Percentiles rank a stretch among this genome's conserved stretches.
Evolutionary conservation across 2,113 vertebrate species (phyloP).

Genomic region (Meriones unguiculatus): DNA sequence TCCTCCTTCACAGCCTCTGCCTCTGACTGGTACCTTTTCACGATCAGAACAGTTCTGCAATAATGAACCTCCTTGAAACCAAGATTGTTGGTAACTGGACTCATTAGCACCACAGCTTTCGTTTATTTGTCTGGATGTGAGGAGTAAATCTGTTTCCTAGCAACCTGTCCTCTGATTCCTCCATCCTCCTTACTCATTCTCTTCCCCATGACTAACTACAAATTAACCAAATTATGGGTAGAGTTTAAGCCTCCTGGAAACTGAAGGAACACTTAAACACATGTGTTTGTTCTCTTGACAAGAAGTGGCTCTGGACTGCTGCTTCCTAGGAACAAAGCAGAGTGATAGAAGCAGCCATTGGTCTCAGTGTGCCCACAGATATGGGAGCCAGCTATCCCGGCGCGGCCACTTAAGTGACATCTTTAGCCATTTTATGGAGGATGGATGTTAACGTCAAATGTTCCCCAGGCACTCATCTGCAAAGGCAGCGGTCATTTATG

Average conservation of each 20-base stretch:
- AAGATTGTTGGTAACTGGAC: conserved; percentile 1
- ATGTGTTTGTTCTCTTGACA: conserved; percentile 72
- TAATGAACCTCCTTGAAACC: conserved; percentile 30
- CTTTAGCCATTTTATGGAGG: conserved; percentile 27
- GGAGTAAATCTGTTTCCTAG: conserved; percentile 74
- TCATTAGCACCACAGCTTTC: conserved; percentile 63
- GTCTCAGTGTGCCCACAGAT: background rate
- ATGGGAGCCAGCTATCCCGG: background rate
- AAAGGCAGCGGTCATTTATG: background rate
- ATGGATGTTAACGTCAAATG: background rate
- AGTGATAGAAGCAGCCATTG: background rate
- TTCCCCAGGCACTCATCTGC: background rate
- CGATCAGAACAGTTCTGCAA: background rate
- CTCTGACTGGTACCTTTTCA: background rate
- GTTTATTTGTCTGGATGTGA: conserved; percentile 57
- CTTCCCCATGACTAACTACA: conserved; percentile 76
- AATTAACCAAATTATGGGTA: conserved; percentile 83
- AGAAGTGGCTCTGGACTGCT: background rate
- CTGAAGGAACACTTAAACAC: conserved; percentile 77
- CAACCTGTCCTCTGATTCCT: conserved; percentile 80
- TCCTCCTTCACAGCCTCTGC: background rate
- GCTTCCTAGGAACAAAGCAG: conserved; percentile 4
- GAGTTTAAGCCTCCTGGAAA: conserved; percentile 82
- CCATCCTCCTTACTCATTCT: conserved; percentile 82
- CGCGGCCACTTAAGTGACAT: background rate